Percentiles rank a stretch among this genome's conserved stretches.
These are phyloP conservation scores for Andrena bucephala DNA, from an alignment of 2,888 invertebrate genomes.

Conservation along the genomic window DNA sequence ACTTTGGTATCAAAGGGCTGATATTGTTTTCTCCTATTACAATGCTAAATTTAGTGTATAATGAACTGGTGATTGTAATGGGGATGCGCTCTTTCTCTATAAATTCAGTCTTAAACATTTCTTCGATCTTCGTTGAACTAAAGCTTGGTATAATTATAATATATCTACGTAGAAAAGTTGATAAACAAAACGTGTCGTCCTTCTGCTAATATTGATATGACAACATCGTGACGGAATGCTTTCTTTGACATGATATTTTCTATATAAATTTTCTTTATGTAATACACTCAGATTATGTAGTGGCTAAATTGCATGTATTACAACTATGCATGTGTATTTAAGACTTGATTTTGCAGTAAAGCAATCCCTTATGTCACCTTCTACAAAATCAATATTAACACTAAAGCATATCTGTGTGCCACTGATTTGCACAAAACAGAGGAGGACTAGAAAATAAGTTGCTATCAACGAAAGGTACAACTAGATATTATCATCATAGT, in stretches of 20 bases:
- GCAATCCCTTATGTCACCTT: slow-evolving; percentile 67
- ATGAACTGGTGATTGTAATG: slow-evolving; percentile 81
- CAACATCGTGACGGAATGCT: slow-evolving; percentile 74
- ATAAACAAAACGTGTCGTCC: slow-evolving; percentile 63
- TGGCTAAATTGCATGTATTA: slow-evolving; percentile 60
- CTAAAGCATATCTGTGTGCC: slow-evolving; percentile 52
- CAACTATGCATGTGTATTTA: slow-evolving; percentile 58
- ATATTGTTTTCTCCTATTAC: slow-evolving; percentile 76
- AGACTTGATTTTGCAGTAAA: slow-evolving; percentile 58
- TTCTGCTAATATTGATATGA: slow-evolving; percentile 75
- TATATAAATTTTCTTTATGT: slow-evolving; percentile 56
- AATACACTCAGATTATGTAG: slow-evolving; percentile 66
- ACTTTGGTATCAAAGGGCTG: slow-evolving; percentile 83
- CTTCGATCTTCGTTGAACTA: slow-evolving; percentile 75
- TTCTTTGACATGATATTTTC: slow-evolving; percentile 66
- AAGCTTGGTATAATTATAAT: slow-evolving; percentile 69
- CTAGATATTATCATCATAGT: slow-evolving; percentile 37
- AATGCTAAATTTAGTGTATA: slow-evolving; percentile 77
- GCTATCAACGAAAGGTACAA: slow-evolving; percentile 40
- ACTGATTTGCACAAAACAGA: slow-evolving; percentile 42
- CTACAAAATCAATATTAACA: slow-evolving; percentile 47
- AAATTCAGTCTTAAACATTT: slow-evolving; percentile 84
- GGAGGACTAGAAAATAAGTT: slow-evolving; percentile 50
- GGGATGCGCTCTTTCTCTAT: slow-evolving; percentile 79
- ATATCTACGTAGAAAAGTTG: slow-evolving; percentile 67